Conservation (phyloP, 2,888 invertebrate species). For the Mythimna impura region DNA sequence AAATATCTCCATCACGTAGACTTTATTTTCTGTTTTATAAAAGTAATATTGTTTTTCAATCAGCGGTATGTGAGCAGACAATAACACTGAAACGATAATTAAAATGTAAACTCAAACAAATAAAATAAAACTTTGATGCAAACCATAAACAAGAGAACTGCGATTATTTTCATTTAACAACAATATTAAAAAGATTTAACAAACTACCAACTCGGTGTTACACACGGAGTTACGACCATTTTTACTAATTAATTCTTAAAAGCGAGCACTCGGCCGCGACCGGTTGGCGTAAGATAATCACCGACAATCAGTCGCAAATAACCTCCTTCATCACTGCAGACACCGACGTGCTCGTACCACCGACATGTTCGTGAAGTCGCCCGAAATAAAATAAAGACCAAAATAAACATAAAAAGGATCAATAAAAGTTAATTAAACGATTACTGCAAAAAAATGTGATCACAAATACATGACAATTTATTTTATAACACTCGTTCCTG, state of each 20-base stretch:
- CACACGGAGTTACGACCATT: slow-evolving; percentile 6
- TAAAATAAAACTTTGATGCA: not conserved
- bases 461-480: slow-evolving; percentile 27
- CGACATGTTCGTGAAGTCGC: slow-evolving; percentile 3
- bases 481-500: slow-evolving; percentile 15
- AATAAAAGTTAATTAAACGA: slow-evolving; percentile 44
- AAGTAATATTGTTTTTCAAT: not conserved
- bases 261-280: not conserved
- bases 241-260: slow-evolving; percentile 34
- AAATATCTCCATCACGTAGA: not conserved
- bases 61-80: not conserved
- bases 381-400: slow-evolving; percentile 19
- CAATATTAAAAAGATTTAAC: slow-evolving; percentile 26
- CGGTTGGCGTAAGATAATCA: not conserved
- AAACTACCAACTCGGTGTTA: slow-evolving; percentile 6
- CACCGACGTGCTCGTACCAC: slow-evolving; percentile 5
- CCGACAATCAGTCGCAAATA: slow-evolving; percentile 12
- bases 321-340: slow-evolving; percentile 17
- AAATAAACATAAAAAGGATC: slow-evolving; percentile 22
- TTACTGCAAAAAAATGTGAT: slow-evolving; percentile 22
- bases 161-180: slow-evolving; percentile 20
- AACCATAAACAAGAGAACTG: slow-evolving; percentile 18
- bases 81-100: not conserved
- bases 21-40: not conserved
- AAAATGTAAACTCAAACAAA: slow-evolving; percentile 1